Conservation (phyloP, 1,140 invertebrate species). For the Caenorhabditis latens region DNA sequence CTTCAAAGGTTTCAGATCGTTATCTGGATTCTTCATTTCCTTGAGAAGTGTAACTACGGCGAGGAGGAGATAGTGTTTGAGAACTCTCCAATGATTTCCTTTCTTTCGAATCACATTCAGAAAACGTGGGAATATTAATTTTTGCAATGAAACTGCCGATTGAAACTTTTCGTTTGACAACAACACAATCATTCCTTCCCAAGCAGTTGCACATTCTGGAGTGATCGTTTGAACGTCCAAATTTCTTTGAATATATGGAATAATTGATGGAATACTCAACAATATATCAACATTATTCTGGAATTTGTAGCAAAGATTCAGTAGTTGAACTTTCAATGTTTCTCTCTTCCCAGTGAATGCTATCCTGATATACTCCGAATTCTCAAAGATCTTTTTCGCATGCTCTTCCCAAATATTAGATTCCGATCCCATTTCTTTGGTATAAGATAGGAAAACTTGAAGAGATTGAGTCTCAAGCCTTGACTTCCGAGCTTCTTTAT, state of each 20-base stretch:
- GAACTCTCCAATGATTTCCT: constrained; percentile 46
- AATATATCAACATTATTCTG: neutral
- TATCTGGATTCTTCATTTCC: neutral
- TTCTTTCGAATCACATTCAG: constrained; percentile 23
- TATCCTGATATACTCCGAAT: neutral
- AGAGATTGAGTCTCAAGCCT: constrained; percentile 27
- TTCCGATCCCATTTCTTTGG: constrained; percentile 2
- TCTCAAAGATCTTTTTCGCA: neutral
- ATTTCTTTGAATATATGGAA: constrained; percentile 3
- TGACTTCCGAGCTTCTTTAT: neutral
- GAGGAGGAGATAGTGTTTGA: constrained; percentile 1
- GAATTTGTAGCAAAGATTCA: constrained; percentile 14
- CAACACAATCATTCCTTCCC: constrained; percentile 19
- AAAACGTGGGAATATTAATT: constrained; percentile 4
- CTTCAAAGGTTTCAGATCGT: neutral
- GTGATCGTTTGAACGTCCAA: constrained; percentile 18
- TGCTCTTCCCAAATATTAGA: constrained; percentile 6
- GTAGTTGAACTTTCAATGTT: constrained; percentile 17
- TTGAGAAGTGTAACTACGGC: neutral
- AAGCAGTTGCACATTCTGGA: constrained; percentile 10
- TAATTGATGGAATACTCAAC: neutral
- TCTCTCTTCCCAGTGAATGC: neutral
- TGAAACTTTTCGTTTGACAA: neutral
- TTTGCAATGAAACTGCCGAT: neutral
- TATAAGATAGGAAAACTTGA: neutral